phyloP scores from a whole-genome alignment of 23 tunicate genomes.

The Trididemnum clinides region DNA sequence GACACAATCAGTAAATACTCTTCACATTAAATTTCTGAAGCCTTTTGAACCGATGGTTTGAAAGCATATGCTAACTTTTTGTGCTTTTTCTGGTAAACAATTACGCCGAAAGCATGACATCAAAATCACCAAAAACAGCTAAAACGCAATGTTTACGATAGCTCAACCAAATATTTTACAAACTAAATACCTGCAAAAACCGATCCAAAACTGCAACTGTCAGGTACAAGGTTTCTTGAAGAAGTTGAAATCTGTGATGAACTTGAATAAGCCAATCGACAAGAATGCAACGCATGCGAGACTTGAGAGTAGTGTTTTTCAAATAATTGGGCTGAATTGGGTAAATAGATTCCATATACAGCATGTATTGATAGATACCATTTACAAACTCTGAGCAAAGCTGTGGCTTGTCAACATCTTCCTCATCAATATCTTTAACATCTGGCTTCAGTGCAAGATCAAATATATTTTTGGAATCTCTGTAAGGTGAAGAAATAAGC shows the following conservation, averaged over 20 bases:
- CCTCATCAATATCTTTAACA: slow-evolving; percentile 71
- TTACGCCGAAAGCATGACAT: too few relatives aligned
- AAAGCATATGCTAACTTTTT: too few relatives aligned
- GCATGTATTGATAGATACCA: slow-evolving; percentile 94
- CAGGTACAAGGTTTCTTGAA: slow-evolving; percentile 92
- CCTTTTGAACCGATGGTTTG: too few relatives aligned
- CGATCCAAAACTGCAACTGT: slow-evolving; percentile 95
- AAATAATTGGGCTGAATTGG: slow-evolving; percentile 54
- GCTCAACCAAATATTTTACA: too few relatives aligned
- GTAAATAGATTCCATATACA: slow-evolving; percentile 67
- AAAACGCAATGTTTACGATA: too few relatives aligned
- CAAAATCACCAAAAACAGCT: too few relatives aligned
- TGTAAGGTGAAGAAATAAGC: slow-evolving; percentile 35
- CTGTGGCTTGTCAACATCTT: slow-evolving; percentile 86
- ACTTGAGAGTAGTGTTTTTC: slow-evolving; percentile 56
- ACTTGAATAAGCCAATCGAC: slow-evolving; percentile 99
- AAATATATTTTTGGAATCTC: slow-evolving; percentile 43
- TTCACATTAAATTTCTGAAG: too few relatives aligned
- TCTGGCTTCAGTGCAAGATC: slow-evolving; percentile 48
- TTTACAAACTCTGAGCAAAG: slow-evolving; percentile 89
- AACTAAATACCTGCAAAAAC: slow-evolving; percentile 74
- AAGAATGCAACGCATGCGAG: slow-evolving; percentile 84
- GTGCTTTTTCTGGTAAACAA: too few relatives aligned
- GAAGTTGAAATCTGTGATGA: slow-evolving; percentile 90
- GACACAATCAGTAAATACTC: too few relatives aligned